These are phyloP conservation scores for Gymnothorax reevesii DNA, from an alignment of 2,797 vertebrate species.

Conservation along the genomic window DNA sequence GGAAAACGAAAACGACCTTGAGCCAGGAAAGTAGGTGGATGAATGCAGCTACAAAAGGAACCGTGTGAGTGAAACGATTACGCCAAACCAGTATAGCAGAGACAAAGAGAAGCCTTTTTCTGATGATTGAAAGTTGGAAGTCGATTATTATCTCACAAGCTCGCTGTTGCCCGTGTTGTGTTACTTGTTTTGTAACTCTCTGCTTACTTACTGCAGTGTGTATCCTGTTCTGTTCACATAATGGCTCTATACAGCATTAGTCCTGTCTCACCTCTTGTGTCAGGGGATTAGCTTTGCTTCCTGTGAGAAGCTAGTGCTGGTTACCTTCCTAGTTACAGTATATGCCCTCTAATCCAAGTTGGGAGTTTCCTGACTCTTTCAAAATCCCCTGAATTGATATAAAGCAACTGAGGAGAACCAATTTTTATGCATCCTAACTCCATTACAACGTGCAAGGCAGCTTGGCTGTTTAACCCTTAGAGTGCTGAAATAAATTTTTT, in stretches of 20 bases:
- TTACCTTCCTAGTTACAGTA: background rate
- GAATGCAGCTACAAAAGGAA: background rate
- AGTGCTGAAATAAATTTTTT: no score
- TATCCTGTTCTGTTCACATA: background rate
- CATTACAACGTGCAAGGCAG: background rate
- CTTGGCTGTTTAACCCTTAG: background rate
- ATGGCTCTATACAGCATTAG: background rate
- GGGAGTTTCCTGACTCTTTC: background rate
- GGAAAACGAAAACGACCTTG: conserved; percentile 9
- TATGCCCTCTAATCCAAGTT: background rate
- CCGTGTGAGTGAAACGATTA: background rate
- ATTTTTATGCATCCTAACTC: background rate
- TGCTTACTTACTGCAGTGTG: background rate
- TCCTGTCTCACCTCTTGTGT: background rate
- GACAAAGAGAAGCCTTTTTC: background rate
- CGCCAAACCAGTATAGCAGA: background rate
- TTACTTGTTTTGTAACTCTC: background rate
- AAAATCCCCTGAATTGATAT: no score
- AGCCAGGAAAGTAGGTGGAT: background rate
- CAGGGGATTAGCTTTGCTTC: background rate
- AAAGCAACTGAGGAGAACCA: no score
- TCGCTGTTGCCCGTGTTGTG: background rate
- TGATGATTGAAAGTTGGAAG: background rate
- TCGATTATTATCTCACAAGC: background rate
- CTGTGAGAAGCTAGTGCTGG: background rate